Evolutionary conservation across 1,140 invertebrate genomes (phyloP).

Genomic region (Nasonia longicornis): DNA sequence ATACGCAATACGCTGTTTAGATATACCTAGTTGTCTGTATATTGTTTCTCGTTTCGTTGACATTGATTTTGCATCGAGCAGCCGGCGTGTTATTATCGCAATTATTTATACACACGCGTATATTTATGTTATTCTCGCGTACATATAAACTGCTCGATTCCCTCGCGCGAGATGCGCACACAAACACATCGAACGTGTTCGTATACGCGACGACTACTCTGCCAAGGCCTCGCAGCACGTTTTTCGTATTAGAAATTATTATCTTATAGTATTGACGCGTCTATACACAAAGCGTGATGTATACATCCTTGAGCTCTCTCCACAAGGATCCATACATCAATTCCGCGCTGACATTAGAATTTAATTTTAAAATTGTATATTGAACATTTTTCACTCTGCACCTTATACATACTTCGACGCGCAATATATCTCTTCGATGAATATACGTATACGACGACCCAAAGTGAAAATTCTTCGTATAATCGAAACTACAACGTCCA

Average conservation of each 20-base stretch:
- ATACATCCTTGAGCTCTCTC: slow-evolving; percentile 1
- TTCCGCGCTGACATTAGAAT: neutral
- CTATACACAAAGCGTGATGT: neutral
- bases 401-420: too few relatives aligned
- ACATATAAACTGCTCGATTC: neutral
- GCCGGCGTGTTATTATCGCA: neutral
- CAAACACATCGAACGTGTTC: too few relatives aligned
- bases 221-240: slow-evolving; percentile 8
- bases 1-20: neutral
- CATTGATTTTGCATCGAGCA: neutral
- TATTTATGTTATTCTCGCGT: neutral
- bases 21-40: neutral
- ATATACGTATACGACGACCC: neutral
- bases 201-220: neutral
- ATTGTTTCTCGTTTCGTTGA: neutral
- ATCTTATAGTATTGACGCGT: slow-evolving; percentile 26
- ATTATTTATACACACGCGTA: neutral
- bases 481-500: neutral
- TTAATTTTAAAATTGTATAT: slow-evolving; percentile 1
- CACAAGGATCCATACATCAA: slow-evolving; percentile 18
- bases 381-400: neutral
- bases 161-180: slow-evolving; percentile 3
- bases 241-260: slow-evolving; percentile 21
- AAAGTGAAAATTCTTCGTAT: neutral
- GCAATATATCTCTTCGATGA: neutral